These are phyloP conservation scores for Protonemura montana DNA, from an alignment of 2,888 invertebrate species.

Conservation along the genomic window DNA sequence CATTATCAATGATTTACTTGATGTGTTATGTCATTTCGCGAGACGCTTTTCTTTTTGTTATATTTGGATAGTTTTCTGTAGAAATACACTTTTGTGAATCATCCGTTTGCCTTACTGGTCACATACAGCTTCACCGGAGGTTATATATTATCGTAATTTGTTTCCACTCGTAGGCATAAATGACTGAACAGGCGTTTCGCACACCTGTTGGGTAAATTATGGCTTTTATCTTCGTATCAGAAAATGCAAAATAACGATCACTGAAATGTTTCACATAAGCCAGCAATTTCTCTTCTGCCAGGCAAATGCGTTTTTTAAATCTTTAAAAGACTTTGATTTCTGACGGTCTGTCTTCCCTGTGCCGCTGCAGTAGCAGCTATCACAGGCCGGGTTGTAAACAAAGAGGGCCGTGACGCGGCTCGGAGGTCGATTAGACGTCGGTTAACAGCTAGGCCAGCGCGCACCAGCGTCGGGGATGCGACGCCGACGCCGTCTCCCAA, in stretches of 20 bases:
- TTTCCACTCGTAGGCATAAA: neutral
- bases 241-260: neutral
- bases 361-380: neutral
- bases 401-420: neutral
- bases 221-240: neutral
- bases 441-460: constrained; percentile 19
- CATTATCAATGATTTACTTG: neutral
- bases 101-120: neutral
- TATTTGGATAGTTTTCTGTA: neutral
- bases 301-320: neutral
- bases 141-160: neutral
- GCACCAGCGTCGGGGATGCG: neutral
- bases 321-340: neutral
- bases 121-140: neutral
- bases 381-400: neutral
- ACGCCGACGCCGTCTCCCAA: neutral
- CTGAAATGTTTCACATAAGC: neutral
- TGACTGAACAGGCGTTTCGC: neutral
- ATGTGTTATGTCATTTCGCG: neutral
- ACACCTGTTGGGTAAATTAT: neutral
- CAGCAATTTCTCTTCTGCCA: neutral
- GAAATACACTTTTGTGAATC: neutral
- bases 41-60: neutral
- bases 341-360: too few relatives aligned
- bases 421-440: constrained; percentile 7